A percentile compares a stretch with the other conserved stretches of the same genome.
Conservation (phyloP, 2,113 vertebrate species). For the Phalacrocorax carbo region DNA sequence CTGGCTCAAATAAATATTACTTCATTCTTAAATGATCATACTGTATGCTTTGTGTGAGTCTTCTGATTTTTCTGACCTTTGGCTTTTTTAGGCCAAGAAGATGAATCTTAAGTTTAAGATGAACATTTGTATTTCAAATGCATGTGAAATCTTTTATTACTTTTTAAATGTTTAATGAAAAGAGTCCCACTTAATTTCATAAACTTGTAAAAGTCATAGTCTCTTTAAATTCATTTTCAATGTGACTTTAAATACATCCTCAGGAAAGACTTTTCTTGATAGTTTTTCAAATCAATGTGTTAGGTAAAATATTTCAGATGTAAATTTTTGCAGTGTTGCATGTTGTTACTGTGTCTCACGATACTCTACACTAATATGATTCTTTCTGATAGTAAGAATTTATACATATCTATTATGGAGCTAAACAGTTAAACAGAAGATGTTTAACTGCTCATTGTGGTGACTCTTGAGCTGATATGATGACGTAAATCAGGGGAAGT, state of each 20-base stretch:
- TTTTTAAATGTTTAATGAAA: not conserved
- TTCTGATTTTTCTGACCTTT: not conserved
- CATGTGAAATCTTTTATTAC: not conserved
- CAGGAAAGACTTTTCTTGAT: not conserved
- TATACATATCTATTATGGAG: not conserved
- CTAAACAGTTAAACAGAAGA: not conserved
- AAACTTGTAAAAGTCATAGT: not conserved
- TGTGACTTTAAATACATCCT: not conserved
- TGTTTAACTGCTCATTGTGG: not conserved
- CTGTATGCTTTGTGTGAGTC: not conserved
- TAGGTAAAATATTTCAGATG: not conserved
- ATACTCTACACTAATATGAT: not conserved
- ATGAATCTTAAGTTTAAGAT: not conserved
- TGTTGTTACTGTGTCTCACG: not conserved
- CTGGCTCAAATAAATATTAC: not conserved
- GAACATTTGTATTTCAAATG: not conserved
- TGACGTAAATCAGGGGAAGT: not conserved
- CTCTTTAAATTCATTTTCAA: not conserved
- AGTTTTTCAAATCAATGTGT: not conserved
- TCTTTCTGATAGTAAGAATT: not conserved
- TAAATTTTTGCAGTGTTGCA: not conserved
- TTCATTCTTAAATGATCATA: not conserved
- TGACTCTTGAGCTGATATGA: not conserved
- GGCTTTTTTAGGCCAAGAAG: not conserved
- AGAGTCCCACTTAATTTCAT: not conserved